Evolutionary conservation across 2,888 invertebrate species (phyloP).

Genomic region (Phragmatobia fuliginosa): DNA sequence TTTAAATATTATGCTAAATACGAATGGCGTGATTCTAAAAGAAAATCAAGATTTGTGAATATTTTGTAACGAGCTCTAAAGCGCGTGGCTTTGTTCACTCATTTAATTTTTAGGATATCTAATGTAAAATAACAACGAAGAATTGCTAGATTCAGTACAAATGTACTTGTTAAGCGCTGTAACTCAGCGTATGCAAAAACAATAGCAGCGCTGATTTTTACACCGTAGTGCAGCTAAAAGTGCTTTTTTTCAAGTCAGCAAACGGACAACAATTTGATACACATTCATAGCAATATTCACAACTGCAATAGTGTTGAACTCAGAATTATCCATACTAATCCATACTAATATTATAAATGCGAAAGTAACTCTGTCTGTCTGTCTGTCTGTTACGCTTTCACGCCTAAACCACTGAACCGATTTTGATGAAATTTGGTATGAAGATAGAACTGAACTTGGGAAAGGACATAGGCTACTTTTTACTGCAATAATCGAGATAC

Average conservation of each 20-base stretch:
- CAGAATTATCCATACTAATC: too few species aligned
- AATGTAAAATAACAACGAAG: neutral
- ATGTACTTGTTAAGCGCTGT: neutral
- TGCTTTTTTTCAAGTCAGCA: neutral
- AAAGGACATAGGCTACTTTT: too few species aligned
- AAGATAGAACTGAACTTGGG: too few species aligned
- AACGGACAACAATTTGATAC: neutral
- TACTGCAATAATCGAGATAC: too few species aligned
- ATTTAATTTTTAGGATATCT: neutral
- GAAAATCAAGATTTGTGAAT: neutral
- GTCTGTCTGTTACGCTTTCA: too few species aligned
- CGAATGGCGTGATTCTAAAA: neutral
- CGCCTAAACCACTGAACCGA: too few species aligned
- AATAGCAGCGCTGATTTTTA: neutral
- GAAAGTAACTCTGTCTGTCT: too few species aligned
- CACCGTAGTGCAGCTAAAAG: neutral
- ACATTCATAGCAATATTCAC: neutral
- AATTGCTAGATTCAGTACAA: neutral
- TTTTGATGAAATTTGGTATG: too few species aligned
- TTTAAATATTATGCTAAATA: neutral
- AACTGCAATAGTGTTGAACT: neutral
- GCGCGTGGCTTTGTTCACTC: neutral
- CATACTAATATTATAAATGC: too few species aligned
- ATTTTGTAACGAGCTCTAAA: neutral
- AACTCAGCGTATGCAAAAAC: neutral